phyloP scores from a whole-genome alignment of 2,888 invertebrate species.

The Pecten maximus region DNA sequence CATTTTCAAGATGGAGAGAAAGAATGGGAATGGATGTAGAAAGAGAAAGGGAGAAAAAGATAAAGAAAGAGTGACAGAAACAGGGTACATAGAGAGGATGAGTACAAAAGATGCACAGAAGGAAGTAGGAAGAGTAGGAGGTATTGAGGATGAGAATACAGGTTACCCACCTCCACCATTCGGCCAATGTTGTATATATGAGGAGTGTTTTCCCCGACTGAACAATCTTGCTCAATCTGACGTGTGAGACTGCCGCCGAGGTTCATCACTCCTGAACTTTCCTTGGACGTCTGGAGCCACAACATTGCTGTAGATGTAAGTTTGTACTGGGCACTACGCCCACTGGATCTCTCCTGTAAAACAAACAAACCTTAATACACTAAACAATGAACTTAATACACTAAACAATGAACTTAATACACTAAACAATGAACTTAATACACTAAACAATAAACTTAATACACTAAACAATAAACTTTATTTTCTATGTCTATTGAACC shows the following conservation, averaged over 20 bases:
- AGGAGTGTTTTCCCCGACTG: conserved; percentile 95
- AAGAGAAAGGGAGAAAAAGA: background rate
- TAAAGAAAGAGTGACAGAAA: background rate
- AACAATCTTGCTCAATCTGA: conserved; percentile 96
- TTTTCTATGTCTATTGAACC: too few species aligned
- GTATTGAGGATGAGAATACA: background rate
- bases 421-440: too few species aligned
- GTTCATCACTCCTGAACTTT: conserved; percentile 98
- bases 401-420: too few species aligned
- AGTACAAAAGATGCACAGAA: background rate
- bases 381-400: too few species aligned
- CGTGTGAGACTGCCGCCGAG: conserved; percentile 98
- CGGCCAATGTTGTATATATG: conserved; percentile 99
- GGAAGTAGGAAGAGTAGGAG: background rate
- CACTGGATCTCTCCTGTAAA: conserved; percentile 93
- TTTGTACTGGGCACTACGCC: conserved; percentile 96
- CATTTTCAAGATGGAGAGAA: too few species aligned
- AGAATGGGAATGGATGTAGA: background rate
- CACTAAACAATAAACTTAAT: too few species aligned
- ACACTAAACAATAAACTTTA: too few species aligned
- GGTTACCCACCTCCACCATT: conserved; percentile 91
- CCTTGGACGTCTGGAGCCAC: conserved; percentile 98
- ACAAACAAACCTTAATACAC: too few species aligned
- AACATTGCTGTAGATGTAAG: conserved; percentile 99
- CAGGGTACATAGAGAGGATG: background rate